Percentiles rank a stretch among this genome's conserved stretches.
Conservation (phyloP, 2,888 invertebrate species). For the Phorcus lineatus region DNA sequence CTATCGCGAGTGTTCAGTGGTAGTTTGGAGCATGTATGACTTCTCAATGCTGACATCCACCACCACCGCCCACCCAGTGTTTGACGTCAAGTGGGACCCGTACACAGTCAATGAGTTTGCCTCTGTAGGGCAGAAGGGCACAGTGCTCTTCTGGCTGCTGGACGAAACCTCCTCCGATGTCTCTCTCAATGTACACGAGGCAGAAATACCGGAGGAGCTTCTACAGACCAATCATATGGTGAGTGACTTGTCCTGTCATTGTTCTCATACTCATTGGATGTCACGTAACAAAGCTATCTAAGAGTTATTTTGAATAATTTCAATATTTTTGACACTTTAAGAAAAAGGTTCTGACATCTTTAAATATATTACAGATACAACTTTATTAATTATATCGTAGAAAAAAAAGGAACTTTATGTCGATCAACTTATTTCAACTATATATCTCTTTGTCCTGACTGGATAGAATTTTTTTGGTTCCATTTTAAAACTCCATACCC, state of each 20-base stretch:
- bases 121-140: constrained; percentile 68
- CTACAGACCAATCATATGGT: constrained; percentile 54
- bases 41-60: constrained; percentile 65
- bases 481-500: too few species aligned
- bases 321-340: too few species aligned
- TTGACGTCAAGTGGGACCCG: constrained; percentile 72
- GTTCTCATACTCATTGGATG: too few species aligned
- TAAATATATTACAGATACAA: too few species aligned
- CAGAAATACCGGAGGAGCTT: constrained; percentile 70
- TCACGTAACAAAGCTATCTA: too few species aligned
- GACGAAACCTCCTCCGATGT: constrained; percentile 63
- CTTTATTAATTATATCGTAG: too few species aligned
- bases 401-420: too few species aligned
- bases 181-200: constrained; percentile 70
- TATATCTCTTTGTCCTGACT: too few species aligned
- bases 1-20: constrained; percentile 68
- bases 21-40: constrained; percentile 69
- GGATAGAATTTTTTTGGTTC: too few species aligned
- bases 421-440: too few species aligned
- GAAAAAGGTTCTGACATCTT: too few species aligned
- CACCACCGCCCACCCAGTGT: constrained; percentile 64
- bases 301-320: too few species aligned
- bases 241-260: background rate
- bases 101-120: constrained; percentile 73
- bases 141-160: constrained; percentile 72